A percentile compares a stretch with the other conserved stretches of the same genome.
Evolutionary conservation across 2,797 vertebrate genomes (phyloP).

Genomic region (Xenentodon cancila): DNA sequence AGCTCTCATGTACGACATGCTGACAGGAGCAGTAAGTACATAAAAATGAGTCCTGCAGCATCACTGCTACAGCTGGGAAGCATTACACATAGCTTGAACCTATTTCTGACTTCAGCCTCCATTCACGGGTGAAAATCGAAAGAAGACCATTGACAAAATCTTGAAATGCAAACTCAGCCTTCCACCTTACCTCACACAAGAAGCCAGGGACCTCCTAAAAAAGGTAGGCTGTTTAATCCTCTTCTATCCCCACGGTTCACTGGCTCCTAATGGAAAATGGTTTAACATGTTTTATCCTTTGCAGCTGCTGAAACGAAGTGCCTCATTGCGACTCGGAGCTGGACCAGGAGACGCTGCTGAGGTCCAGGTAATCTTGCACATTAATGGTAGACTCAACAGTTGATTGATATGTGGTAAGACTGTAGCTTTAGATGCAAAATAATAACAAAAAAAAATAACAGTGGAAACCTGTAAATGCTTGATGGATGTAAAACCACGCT

Average conservation of each 20-base stretch:
- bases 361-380: constrained; percentile 85
- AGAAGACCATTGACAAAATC: constrained; percentile 99
- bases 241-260: not conserved
- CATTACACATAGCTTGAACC: not conserved
- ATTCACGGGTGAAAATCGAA: constrained; percentile 97
- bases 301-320: constrained; percentile 96
- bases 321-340: constrained; percentile 90
- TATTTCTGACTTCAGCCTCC: constrained; percentile 82
- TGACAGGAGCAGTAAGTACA: constrained; percentile 95
- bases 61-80: not conserved
- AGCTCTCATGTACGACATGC: constrained; percentile 99
- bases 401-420: too few relatives aligned
- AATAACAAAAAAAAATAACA: too few relatives aligned
- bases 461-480: not conserved
- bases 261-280: not conserved
- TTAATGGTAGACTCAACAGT: not conserved
- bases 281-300: not conserved
- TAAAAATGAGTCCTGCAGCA: not conserved
- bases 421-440: too few relatives aligned
- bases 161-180: constrained; percentile 98
- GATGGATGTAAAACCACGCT: not conserved
- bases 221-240: constrained; percentile 76
- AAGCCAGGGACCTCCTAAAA: constrained; percentile 98
- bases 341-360: constrained; percentile 91
- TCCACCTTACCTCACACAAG: constrained; percentile 99